These are phyloP conservation scores for Chloromyia formosa DNA, from an alignment of 2,888 invertebrate species.

Conservation along the genomic window DNA sequence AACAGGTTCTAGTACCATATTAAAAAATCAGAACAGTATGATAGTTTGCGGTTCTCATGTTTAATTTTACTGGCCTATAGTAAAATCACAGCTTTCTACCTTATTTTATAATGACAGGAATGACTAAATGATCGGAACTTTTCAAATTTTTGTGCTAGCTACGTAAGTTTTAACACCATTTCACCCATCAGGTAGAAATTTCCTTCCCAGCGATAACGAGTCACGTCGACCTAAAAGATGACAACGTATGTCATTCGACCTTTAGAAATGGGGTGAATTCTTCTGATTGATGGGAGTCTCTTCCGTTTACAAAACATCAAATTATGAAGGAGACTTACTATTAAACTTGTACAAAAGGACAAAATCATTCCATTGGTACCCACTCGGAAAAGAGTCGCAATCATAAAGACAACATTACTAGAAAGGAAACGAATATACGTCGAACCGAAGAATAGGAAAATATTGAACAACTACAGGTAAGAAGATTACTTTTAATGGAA, in stretches of 20 bases:
- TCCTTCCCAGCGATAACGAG: not conserved
- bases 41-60: too few species aligned
- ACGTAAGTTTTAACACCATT: too few species aligned
- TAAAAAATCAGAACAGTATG: too few species aligned
- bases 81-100: too few species aligned
- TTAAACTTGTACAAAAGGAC: not conserved
- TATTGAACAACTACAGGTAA: constrained; percentile 41
- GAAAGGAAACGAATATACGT: not conserved
- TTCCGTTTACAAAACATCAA: constrained; percentile 9
- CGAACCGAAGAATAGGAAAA: constrained; percentile 13
- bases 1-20: too few species aligned
- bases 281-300: constrained; percentile 14
- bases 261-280: not conserved
- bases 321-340: not conserved
- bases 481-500: constrained; percentile 46
- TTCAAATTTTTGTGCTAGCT: too few species aligned
- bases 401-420: not conserved
- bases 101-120: too few species aligned
- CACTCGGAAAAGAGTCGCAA: not conserved
- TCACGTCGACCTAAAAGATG: not conserved
- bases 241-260: constrained; percentile 7
- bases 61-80: too few species aligned
- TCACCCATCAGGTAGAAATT: too few species aligned
- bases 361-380: not conserved
- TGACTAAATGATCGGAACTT: too few species aligned